A percentile compares a stretch with the other conserved stretches of the same genome.
phyloP scores from a whole-genome alignment of 2,113 vertebrate species.

The Neomonachus schauinslandi region DNA sequence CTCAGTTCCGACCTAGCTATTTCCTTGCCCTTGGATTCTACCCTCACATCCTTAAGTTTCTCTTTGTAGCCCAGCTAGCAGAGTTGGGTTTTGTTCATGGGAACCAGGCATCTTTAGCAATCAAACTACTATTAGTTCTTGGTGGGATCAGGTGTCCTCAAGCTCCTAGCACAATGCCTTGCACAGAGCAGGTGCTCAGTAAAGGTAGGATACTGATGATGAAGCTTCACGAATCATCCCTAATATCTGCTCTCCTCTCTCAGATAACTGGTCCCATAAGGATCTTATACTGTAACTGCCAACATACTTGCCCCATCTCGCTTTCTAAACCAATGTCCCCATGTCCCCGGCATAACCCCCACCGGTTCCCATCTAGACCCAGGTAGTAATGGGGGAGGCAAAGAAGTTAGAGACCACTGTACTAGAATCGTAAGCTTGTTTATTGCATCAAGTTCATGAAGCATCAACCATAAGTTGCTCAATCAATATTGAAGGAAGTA shows the following conservation, averaged over 20 bases:
- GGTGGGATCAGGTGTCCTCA: not conserved
- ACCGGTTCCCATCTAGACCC: not conserved
- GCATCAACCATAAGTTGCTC: not conserved
- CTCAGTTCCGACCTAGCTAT: not conserved
- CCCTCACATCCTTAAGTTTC: not conserved
- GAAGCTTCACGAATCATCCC: not conserved
- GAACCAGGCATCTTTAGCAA: not conserved
- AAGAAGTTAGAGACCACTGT: not conserved
- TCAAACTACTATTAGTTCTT: not conserved
- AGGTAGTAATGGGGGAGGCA: not conserved
- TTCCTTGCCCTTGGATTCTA: not conserved
- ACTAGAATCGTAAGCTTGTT: not conserved
- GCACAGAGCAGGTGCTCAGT: not conserved
- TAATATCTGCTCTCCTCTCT: not conserved
- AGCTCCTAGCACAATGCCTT: not conserved
- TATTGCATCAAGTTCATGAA: not conserved
- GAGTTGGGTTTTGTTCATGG: not conserved
- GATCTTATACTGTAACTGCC: not conserved
- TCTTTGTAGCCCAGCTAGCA: not conserved
- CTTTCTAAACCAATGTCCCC: not conserved
- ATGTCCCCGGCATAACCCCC: not conserved
- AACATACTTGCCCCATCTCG: not conserved
- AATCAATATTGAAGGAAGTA: not conserved
- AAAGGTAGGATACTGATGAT: not conserved
- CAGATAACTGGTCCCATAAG: not conserved